phyloP scores from a whole-genome alignment of 2,113 vertebrate genomes.

The Stercorarius parasiticus region DNA sequence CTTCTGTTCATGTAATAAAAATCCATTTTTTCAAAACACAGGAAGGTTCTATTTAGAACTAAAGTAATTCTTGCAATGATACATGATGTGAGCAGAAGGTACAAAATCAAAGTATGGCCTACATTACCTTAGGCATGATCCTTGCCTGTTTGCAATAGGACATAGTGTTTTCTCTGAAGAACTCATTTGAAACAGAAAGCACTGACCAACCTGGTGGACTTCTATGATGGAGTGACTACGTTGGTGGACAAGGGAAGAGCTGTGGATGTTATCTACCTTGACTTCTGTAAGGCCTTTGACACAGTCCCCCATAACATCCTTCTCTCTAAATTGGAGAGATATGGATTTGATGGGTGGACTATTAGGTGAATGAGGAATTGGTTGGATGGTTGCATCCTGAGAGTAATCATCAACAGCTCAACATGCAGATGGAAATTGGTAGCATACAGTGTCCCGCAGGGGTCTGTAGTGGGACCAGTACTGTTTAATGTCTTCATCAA shows the following conservation, averaged over 20 bases:
- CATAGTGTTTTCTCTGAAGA: accelerated
- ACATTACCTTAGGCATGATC: neutral
- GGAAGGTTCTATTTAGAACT: neutral
- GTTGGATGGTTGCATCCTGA: no score
- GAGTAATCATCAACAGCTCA: no score
- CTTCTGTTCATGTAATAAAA: neutral
- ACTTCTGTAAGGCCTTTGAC: neutral
- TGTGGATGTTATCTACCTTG: neutral
- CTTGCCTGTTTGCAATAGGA: neutral
- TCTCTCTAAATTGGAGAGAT: no score
- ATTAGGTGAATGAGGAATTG: no score
- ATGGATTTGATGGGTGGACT: no score
- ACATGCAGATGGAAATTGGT: no score
- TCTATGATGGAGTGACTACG: neutral
- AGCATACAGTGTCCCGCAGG: no score
- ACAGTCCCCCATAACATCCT: no score
- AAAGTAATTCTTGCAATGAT: neutral
- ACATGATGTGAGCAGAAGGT: neutral
- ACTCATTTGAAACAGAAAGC: neutral
- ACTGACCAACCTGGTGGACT: no score
- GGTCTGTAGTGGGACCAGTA: no score
- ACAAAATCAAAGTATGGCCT: neutral
- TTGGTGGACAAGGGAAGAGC: neutral
- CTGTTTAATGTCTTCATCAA: no score
- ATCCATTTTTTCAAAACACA: neutral